These are phyloP conservation scores for Epizoanthus rinbou DNA, from an alignment of 92 coral and sea anemone species.

Conservation along the genomic window DNA sequence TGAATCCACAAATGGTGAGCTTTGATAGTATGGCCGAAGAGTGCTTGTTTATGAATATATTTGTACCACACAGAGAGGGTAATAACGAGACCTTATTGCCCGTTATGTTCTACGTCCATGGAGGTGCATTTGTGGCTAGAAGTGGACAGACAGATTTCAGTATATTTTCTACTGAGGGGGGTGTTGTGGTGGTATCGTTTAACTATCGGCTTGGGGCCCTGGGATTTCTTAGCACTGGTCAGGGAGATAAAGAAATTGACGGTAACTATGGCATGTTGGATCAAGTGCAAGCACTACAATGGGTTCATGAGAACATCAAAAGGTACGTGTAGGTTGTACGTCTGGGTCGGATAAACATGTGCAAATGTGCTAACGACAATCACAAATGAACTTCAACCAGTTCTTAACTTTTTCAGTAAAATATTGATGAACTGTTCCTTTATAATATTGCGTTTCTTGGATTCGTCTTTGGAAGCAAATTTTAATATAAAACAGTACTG, in stretches of 20 bases:
- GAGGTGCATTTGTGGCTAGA: slow-evolving; percentile 49
- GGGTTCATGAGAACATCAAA: slow-evolving; percentile 49
- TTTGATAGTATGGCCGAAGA: slow-evolving; percentile 47
- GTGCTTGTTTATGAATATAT: slow-evolving; percentile 51
- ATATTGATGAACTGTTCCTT: too few species aligned
- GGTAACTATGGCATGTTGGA: slow-evolving; percentile 60
- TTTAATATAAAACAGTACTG: too few species aligned
- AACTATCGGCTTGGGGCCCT: slow-evolving; percentile 58
- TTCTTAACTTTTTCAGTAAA: too few species aligned
- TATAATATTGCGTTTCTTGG: too few species aligned
- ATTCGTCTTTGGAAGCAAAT: too few species aligned
- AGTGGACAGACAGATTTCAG: slow-evolving; percentile 43
- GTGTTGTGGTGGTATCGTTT: slow-evolving; percentile 49
- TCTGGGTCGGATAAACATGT: too few species aligned
- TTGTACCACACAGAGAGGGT: slow-evolving; percentile 34
- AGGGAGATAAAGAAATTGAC: slow-evolving; percentile 3
- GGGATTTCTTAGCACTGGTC: slow-evolving; percentile 49
- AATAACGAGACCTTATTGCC: slow-evolving; percentile 32
- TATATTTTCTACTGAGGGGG: slow-evolving; percentile 39
- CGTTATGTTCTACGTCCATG: slow-evolving; percentile 56
- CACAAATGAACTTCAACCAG: too few species aligned
- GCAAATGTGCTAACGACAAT: too few species aligned
- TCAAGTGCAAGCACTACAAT: slow-evolving; percentile 49
- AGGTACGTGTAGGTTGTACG: slow-evolving; percentile 6
- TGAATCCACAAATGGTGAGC: not conserved